These are phyloP conservation scores for Drosophila neutralis DNA, from an alignment of 2,888 invertebrate species.

Conservation along the genomic window DNA sequence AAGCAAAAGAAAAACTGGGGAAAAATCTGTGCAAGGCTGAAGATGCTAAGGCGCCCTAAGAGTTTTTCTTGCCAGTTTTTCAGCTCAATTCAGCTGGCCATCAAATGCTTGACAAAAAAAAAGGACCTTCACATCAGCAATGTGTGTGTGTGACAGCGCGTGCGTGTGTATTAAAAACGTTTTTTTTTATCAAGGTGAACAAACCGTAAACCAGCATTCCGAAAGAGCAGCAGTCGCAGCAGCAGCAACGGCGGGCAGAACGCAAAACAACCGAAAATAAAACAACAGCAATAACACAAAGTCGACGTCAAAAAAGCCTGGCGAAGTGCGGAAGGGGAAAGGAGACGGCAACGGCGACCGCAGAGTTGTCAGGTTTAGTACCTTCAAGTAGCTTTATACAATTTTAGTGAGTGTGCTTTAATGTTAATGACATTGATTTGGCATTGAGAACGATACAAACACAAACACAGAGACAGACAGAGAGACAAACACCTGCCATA, in stretches of 20 bases:
- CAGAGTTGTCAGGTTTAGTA: constrained; percentile 64
- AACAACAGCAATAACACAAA: constrained; percentile 23
- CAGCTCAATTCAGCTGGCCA: constrained; percentile 54
- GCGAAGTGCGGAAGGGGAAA: constrained; percentile 19
- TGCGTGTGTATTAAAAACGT: constrained; percentile 65
- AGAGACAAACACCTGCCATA: constrained; percentile 32
- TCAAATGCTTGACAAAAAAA: constrained; percentile 48
- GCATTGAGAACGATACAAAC: constrained; percentile 64
- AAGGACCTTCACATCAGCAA: constrained; percentile 67
- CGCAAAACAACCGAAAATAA: constrained; percentile 25
- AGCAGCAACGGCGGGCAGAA: constrained; percentile 4
- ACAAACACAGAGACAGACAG: constrained; percentile 32
- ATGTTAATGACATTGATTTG: constrained; percentile 79
- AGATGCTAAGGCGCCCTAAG: constrained; percentile 56
- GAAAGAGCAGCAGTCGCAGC: constrained; percentile 36
- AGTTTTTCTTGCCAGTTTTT: constrained; percentile 33
- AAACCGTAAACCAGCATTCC: constrained; percentile 69
- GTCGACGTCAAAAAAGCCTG: constrained; percentile 40
- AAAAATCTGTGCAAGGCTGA: constrained; percentile 72
- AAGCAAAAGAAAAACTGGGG: constrained; percentile 54
- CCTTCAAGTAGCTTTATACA: constrained; percentile 70
- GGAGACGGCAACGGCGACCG: constrained; percentile 22
- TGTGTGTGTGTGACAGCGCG: constrained; percentile 52
- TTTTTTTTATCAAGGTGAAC: constrained; percentile 71
- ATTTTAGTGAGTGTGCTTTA: constrained; percentile 80